phyloP scores from a whole-genome alignment of 2,797 vertebrate species.

The Thripadectes ignobilis region DNA sequence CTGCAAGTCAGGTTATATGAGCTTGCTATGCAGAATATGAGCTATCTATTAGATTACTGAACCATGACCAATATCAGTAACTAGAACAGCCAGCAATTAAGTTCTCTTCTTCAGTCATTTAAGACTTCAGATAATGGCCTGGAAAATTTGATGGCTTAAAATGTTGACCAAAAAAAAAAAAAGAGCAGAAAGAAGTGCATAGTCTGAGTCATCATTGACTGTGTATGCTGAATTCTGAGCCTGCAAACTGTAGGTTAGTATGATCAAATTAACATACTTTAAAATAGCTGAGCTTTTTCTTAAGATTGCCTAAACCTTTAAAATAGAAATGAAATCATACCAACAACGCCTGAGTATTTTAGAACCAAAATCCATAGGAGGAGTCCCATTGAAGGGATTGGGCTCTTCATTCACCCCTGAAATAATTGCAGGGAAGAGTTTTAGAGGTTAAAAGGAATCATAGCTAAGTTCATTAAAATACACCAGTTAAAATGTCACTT shows the following conservation, averaged over 20 bases:
- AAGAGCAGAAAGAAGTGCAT: background rate
- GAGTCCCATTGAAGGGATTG: background rate
- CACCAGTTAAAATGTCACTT: background rate
- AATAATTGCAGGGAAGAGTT: background rate
- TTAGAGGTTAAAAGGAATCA: background rate
- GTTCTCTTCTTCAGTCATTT: background rate
- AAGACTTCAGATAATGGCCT: background rate
- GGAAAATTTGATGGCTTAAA: background rate
- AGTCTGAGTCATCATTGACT: conserved; percentile 14
- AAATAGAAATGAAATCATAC: background rate
- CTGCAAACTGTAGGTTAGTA: conserved; percentile 3
- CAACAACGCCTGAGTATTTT: background rate
- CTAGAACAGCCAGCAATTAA: background rate
- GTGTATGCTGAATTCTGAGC: conserved; percentile 24
- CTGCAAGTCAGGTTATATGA: background rate
- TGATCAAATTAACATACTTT: background rate
- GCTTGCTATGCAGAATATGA: background rate
- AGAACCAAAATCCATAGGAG: background rate
- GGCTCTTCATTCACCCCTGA: background rate
- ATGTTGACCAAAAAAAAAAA: background rate
- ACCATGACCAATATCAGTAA: background rate
- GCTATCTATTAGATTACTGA: background rate
- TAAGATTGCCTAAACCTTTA: conserved; percentile 1
- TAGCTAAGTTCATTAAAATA: background rate
- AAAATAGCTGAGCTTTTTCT: conserved; percentile 13